A percentile compares a stretch with the other conserved stretches of the same genome.
phyloP scores from a whole-genome alignment of 2,797 vertebrate genomes.

The Odontamblyopus lacepedii region DNA sequence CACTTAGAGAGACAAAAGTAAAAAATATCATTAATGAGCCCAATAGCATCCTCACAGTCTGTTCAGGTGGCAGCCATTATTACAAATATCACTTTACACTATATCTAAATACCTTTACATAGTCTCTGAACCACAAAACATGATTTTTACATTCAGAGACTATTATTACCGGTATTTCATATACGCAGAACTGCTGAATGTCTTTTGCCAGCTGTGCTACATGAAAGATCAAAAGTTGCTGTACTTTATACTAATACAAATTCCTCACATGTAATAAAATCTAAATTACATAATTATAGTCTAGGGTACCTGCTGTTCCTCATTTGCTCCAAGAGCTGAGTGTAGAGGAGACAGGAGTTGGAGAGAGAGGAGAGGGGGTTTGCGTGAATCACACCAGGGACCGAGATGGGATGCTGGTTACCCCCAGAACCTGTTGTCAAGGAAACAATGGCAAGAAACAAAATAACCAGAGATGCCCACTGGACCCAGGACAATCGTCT shows the following conservation, averaged over 20 bases:
- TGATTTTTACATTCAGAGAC: no score
- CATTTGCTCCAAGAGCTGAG: slow-evolving; percentile 71
- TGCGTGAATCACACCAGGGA: slow-evolving; percentile 79
- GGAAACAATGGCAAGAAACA: slow-evolving; percentile 93
- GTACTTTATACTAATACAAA: not conserved
- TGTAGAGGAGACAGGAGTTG: slow-evolving; percentile 87
- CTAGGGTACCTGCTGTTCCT: slow-evolving; percentile 69
- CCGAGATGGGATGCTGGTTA: slow-evolving; percentile 72
- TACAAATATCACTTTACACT: no score
- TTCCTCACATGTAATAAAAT: not conserved
- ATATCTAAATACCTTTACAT: no score
- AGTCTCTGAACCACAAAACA: no score
- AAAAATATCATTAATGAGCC: not conserved
- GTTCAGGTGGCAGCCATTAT: not conserved
- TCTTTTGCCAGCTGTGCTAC: no score
- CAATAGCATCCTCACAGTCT: not conserved
- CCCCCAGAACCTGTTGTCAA: slow-evolving; percentile 83
- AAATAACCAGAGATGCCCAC: slow-evolving; percentile 91
- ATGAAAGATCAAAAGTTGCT: not conserved
- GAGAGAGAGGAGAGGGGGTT: slow-evolving; percentile 80
- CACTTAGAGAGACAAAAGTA: slow-evolving; percentile 27
- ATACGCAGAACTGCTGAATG: no score
- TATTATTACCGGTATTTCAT: no score
- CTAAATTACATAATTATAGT: not conserved
- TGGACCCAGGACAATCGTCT: slow-evolving; percentile 91